Evolutionary conservation across 2,113 vertebrate genomes (phyloP).

Genomic region (Stercorarius parasiticus): DNA sequence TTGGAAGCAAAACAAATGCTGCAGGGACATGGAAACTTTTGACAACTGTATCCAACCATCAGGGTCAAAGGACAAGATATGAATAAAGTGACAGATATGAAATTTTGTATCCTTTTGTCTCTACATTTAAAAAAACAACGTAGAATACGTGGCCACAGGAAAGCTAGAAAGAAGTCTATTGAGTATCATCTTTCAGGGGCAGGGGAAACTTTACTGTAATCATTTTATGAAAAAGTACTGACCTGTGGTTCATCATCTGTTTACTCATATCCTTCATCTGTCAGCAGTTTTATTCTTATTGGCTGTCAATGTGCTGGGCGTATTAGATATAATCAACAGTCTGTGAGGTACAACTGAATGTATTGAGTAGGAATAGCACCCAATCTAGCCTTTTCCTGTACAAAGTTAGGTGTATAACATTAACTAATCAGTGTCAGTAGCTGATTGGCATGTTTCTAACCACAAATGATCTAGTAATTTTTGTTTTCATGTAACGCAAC

Average conservation of each 20-base stretch:
- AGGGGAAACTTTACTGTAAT: background rate
- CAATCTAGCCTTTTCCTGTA: background rate
- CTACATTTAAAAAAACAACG: background rate
- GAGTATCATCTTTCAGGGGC: background rate
- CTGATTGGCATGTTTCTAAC: background rate
- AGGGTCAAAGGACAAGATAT: background rate
- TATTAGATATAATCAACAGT: background rate
- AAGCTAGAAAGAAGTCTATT: background rate
- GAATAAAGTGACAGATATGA: background rate
- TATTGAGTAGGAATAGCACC: background rate
- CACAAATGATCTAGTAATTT: background rate
- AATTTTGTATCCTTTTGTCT: background rate
- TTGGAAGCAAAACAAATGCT: background rate
- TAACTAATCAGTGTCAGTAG: background rate
- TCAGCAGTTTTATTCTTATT: background rate
- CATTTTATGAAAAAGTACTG: background rate
- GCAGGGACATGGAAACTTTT: background rate
- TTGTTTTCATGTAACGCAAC: background rate
- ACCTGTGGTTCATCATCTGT: background rate
- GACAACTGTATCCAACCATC: background rate
- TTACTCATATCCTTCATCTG: background rate
- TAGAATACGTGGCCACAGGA: background rate
- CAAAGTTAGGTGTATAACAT: background rate
- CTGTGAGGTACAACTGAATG: background rate
- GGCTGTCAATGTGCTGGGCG: background rate